These are phyloP conservation scores for Alcedo atthis DNA, from an alignment of 2,797 vertebrate genomes.

Conservation along the genomic window DNA sequence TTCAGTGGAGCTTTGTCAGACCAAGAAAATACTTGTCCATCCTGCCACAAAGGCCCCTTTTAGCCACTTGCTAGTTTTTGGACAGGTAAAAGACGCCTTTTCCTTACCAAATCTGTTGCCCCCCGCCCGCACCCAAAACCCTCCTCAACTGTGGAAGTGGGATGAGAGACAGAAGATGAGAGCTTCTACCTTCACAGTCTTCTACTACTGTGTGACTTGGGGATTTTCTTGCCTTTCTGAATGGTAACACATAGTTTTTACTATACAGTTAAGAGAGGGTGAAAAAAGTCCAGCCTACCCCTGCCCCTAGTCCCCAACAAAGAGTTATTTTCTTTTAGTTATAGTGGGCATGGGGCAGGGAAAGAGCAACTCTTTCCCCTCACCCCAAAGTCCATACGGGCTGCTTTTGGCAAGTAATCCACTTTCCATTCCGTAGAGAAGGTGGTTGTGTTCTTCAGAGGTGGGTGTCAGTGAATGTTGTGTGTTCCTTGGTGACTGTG, in stretches of 20 bases:
- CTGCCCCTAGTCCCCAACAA: neutral
- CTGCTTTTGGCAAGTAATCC: constrained; percentile 67
- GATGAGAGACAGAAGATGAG: neutral
- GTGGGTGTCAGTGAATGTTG: constrained; percentile 92
- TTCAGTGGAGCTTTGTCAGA: neutral
- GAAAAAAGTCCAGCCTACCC: neutral
- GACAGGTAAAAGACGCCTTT: neutral
- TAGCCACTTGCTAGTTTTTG: neutral
- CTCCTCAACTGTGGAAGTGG: neutral
- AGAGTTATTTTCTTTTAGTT: neutral
- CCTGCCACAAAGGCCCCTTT: neutral
- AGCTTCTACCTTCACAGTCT: neutral
- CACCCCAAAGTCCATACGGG: neutral
- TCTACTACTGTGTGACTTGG: neutral
- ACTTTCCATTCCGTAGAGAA: constrained; percentile 4
- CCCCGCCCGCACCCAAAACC: neutral
- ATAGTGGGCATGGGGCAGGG: neutral
- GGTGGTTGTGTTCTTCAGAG: constrained; percentile 40
- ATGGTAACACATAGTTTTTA: constrained; percentile 7
- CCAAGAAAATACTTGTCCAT: neutral
- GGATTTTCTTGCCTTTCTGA: neutral
- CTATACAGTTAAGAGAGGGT: neutral
- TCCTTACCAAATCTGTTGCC: neutral
- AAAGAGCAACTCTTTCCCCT: neutral
- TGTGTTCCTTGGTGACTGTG: constrained; percentile 89